A percentile compares a stretch with the other conserved stretches of the same genome.
Conservation (phyloP, 2,888 invertebrate genomes). For the Morpho helenor region DNA sequence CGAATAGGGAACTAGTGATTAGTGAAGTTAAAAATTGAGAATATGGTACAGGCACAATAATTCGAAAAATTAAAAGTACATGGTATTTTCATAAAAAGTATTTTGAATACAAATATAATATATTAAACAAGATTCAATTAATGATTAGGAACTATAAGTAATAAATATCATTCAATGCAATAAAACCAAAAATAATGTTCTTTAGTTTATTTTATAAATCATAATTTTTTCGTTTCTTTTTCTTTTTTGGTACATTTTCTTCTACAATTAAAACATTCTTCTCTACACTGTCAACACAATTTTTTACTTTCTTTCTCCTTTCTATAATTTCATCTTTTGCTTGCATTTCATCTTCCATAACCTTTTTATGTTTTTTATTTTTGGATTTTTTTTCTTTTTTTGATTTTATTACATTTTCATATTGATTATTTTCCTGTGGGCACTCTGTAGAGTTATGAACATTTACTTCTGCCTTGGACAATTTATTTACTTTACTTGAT, state of each 20-base stretch:
- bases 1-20: too few species aligned
- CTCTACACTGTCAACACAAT: slow-evolving; percentile 22
- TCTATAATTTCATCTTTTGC: slow-evolving; percentile 9
- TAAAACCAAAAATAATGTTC: slow-evolving; percentile 7
- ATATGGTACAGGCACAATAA: too few species aligned
- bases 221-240: slow-evolving; percentile 58
- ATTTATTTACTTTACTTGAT: slow-evolving; percentile 1
- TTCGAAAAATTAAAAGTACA: too few species aligned
- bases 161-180: not conserved
- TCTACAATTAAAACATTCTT: slow-evolving; percentile 30
- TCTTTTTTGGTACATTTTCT: slow-evolving; percentile 50
- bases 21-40: too few species aligned
- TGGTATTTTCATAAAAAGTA: too few species aligned
- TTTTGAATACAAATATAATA: too few species aligned
- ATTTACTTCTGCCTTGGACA: not conserved
- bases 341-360: slow-evolving; percentile 21
- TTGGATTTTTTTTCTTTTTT: slow-evolving; percentile 35
- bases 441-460: not conserved
- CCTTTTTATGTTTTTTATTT: slow-evolving; percentile 28
- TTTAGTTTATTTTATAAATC: slow-evolving; percentile 26
- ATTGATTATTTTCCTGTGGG: slow-evolving; percentile 1
- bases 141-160: not conserved
- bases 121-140: not conserved
- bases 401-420: not conserved
- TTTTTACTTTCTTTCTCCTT: slow-evolving; percentile 22